These are phyloP conservation scores for Hypanus sabinus DNA, from an alignment of 2,113 vertebrate genomes.

Conservation along the genomic window DNA sequence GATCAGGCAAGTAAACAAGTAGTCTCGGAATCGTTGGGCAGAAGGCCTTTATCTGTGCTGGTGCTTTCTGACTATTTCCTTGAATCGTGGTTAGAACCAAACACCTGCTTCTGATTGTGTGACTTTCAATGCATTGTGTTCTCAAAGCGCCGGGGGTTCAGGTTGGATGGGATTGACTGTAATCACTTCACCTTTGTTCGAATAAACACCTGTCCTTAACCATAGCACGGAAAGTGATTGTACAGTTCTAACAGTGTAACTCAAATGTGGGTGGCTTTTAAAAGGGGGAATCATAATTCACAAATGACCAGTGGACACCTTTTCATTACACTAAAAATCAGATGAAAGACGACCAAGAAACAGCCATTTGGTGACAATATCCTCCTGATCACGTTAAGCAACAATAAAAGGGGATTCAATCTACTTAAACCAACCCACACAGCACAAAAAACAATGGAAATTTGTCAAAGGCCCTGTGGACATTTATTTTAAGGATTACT, in stretches of 20 bases:
- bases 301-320: neutral
- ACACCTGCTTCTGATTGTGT: neutral
- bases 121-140: neutral
- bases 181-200: neutral
- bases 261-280: neutral
- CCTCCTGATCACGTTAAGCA: neutral
- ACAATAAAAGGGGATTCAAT: neutral
- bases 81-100: neutral
- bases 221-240: neutral
- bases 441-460: neutral
- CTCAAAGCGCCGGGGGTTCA: neutral
- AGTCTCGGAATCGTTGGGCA: too few relatives aligned
- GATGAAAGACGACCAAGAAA: neutral
- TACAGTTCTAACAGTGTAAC: neutral
- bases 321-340: neutral
- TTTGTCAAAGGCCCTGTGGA: neutral
- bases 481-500: neutral
- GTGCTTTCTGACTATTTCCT: too few relatives aligned
- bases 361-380: neutral
- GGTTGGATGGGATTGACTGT: neutral
- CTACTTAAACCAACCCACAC: neutral
- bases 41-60: too few relatives aligned
- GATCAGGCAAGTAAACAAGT: too few relatives aligned
- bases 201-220: neutral
- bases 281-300: neutral